phyloP scores from a whole-genome alignment of 1,140 invertebrate genomes.

The Microplitis demolitor region DNA sequence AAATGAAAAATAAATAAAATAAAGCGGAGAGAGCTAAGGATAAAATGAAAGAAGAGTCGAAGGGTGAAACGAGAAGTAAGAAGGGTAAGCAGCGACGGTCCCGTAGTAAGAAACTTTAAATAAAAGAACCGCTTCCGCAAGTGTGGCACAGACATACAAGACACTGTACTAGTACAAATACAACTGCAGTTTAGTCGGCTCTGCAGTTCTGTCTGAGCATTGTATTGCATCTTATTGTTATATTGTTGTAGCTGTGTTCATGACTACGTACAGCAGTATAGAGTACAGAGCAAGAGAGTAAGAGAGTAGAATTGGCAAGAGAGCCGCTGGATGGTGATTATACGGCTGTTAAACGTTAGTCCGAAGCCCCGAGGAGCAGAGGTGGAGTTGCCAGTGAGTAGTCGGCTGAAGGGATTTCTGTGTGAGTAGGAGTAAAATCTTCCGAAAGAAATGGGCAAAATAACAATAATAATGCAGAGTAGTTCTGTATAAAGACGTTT shows the following conservation, averaged over 20 bases:
- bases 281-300: not conserved
- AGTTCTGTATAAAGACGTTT: no score
- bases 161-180: no score
- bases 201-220: not conserved
- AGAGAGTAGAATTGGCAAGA: not conserved
- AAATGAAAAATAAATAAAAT: no score
- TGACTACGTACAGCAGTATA: not conserved
- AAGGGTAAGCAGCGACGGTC: no score
- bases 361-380: not conserved
- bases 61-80: no score
- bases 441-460: not conserved
- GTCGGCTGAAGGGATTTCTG: not conserved
- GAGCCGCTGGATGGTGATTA: slow-evolving; percentile 19
- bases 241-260: not conserved
- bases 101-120: not conserved
- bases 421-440: not conserved
- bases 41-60: no score
- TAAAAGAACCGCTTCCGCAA: not conserved
- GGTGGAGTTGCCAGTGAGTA: not conserved
- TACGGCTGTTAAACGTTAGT: slow-evolving; percentile 27
- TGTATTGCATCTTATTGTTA: not conserved
- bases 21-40: no score
- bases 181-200: no score
- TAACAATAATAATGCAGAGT: no score
- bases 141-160: not conserved